Conservation (phyloP, 1,140 invertebrate genomes). For the Cherax destructor region DNA sequence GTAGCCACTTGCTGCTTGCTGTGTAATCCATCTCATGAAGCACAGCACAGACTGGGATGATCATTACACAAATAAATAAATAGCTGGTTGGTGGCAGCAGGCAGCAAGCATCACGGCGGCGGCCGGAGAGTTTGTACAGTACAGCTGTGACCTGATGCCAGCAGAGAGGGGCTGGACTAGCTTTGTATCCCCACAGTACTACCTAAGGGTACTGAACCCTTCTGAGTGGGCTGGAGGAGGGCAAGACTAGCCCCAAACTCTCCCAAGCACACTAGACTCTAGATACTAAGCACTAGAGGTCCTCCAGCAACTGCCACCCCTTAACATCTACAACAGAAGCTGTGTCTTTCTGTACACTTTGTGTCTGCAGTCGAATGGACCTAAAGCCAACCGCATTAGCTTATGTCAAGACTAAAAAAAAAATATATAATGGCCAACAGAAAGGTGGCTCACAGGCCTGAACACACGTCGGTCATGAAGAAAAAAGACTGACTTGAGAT, state of each 20-base stretch:
- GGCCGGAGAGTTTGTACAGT: slow-evolving; percentile 54
- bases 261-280: slow-evolving; percentile 63
- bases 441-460: slow-evolving; percentile 38
- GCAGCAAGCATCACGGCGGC: slow-evolving; percentile 55
- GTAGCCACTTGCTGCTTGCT: slow-evolving; percentile 53
- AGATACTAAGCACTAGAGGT: slow-evolving; percentile 65
- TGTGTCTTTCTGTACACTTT: slow-evolving; percentile 65
- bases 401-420: slow-evolving; percentile 22
- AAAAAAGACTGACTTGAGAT: slow-evolving; percentile 35
- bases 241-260: slow-evolving; percentile 26
- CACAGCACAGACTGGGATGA: slow-evolving; percentile 60
- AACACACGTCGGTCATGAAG: slow-evolving; percentile 31
- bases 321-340: slow-evolving; percentile 59
- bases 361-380: slow-evolving; percentile 43
- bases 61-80: slow-evolving; percentile 65
- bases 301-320: slow-evolving; percentile 58
- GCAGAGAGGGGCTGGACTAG: slow-evolving; percentile 20
- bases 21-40: slow-evolving; percentile 37
- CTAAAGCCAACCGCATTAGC: slow-evolving; percentile 47
- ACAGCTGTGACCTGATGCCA: slow-evolving; percentile 46
- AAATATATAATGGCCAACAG: slow-evolving; percentile 19
- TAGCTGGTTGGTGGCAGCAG: slow-evolving; percentile 59
- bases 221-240: slow-evolving; percentile 1
- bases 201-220: neutral
- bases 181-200: neutral